These are phyloP conservation scores for Stomatorhinus walkeri DNA, from an alignment of 2,797 vertebrate species.

Conservation along the genomic window DNA sequence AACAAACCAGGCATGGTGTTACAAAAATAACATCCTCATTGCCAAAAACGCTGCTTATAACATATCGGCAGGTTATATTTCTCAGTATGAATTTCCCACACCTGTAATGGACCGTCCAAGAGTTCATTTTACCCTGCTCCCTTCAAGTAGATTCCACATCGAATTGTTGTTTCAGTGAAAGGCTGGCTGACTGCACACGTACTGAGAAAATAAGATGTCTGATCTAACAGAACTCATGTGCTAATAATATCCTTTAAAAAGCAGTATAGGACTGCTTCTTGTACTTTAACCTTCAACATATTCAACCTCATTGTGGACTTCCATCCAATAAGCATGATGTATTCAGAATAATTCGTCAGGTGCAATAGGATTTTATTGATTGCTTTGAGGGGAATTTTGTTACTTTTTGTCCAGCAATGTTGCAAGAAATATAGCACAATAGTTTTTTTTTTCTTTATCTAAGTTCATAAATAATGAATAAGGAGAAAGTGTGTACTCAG, in stretches of 20 bases:
- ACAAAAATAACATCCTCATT: neutral
- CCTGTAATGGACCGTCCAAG: neutral
- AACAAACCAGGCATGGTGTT: neutral
- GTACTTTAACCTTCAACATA: neutral
- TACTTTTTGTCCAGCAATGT: neutral
- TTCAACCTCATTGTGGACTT: neutral
- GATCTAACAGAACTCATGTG: neutral
- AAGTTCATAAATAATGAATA: neutral
- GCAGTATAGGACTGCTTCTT: neutral
- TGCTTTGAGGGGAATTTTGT: neutral
- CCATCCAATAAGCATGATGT: neutral
- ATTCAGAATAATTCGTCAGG: neutral
- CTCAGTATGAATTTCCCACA: neutral
- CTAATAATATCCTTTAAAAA: neutral
- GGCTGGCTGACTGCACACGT: neutral
- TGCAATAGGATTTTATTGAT: neutral
- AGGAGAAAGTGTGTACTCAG: neutral
- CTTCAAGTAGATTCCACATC: neutral
- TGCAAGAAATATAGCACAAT: neutral
- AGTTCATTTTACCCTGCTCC: neutral
- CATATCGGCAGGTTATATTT: neutral
- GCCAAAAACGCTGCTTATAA: neutral
- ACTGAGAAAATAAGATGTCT: neutral
- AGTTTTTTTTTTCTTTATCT: neutral
- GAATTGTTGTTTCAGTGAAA: neutral